Evolutionary conservation across 2,888 invertebrate genomes (phyloP), one percentile per base, ranked within the genome.

Genomic region (Sarcophaga rosellei): DNA sequence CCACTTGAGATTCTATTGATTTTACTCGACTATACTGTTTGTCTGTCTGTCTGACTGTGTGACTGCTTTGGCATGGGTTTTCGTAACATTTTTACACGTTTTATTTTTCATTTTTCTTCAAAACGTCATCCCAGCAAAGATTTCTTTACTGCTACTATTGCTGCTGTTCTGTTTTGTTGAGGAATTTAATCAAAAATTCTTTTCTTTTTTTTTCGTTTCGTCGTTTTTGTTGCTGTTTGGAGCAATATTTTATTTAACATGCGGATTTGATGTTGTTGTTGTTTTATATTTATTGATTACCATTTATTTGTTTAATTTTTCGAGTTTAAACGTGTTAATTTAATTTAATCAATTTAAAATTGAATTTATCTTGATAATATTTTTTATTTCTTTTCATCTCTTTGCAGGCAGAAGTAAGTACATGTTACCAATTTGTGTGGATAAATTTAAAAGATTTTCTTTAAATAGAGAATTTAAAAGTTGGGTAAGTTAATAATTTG

Each of bases 381-480:
- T 15, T 63, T 63, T 74, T 4, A 23, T 59, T 83, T 81, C 84
- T 88, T 81, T 90, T 87, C 70, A 86, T 92, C 74, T 91, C 90
- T 72, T 93, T 93, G 53, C 93, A 93, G 93, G 93, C 90, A 90
- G 93, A 93, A 93, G 93, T 93, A 92, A 93, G 93, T 93, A 91
- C 63, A 35, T 65, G 23, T 17, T 23, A 62, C 6, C 53, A 10
- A 25, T 15, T 47, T 44, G 44, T 44, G n/a, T 45, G 68, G 12
- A 47, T 47, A 21, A 47, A 8, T 15, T 3, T 59, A 66, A 66
- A 20, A 59, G 12, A 35, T 66, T 76, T 59, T 68, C 17, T 57
- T 68, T 23, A 47, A 47, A n/a, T 21, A 45, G 44, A 47, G 15
- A 44, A 3, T 63, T 3, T 68, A 17, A 17, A 35, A 35, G 21